Percentiles rank a stretch among this genome's conserved stretches.
Conservation (phyloP, 2,113 vertebrate species). For the Pholis gunnellus region DNA sequence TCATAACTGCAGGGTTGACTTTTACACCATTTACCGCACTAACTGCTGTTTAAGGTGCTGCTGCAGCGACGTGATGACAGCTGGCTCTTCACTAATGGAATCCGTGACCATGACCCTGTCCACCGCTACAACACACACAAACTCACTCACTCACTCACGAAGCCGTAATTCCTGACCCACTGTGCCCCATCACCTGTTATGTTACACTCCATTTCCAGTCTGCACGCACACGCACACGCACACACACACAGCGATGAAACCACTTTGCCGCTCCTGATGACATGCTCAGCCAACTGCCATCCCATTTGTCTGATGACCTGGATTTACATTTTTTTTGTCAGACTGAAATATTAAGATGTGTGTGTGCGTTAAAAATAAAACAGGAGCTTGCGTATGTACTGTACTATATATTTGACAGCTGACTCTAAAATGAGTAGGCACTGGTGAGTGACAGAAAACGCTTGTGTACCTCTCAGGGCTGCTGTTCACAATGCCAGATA, state of each 20-base stretch:
- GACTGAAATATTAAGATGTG: neutral
- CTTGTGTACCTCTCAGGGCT: slow-evolving; percentile 4
- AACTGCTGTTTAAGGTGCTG: neutral
- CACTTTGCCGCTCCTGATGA: slow-evolving; percentile 24
- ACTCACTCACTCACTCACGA: slow-evolving; percentile 19
- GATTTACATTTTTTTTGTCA: neutral
- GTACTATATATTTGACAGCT: neutral
- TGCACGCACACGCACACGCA: neutral
- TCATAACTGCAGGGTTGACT: neutral
- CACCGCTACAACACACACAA: neutral
- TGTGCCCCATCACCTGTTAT: slow-evolving; percentile 16
- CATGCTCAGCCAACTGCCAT: slow-evolving; percentile 15
- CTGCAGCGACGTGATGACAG: slow-evolving; percentile 3
- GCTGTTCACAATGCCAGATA: neutral
- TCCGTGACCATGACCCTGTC: slow-evolving; percentile 35
- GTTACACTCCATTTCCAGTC: slow-evolving; percentile 19
- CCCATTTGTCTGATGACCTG: slow-evolving; percentile 8
- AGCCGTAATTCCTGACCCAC: slow-evolving; percentile 17
- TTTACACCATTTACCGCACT: slow-evolving; percentile 6
- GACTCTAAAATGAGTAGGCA: slow-evolving; percentile 36
- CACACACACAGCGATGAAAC: slow-evolving; percentile 1
- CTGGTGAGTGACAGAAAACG: slow-evolving; percentile 13
- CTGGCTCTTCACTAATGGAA: slow-evolving; percentile 36
- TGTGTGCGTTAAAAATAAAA: neutral
- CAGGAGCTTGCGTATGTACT: neutral